A percentile compares a stretch with the other conserved stretches of the same genome.
phyloP scores from a whole-genome alignment of 2,113 vertebrate species.

The Pipa parva region DNA sequence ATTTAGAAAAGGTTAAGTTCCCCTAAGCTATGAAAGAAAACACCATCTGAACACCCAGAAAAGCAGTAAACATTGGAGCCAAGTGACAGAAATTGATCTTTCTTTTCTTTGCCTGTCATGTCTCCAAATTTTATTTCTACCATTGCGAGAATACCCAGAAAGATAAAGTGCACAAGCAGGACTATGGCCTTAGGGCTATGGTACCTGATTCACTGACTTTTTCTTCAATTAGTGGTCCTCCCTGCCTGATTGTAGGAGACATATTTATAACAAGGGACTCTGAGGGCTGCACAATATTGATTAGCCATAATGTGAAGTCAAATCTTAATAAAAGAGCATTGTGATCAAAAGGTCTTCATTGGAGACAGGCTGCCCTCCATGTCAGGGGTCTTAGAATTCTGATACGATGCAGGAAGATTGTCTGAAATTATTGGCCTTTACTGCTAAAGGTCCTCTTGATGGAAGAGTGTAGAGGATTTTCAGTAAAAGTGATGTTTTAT shows the following conservation, averaged over 20 bases:
- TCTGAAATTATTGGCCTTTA: conserved; percentile 49
- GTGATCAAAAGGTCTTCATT: conserved; percentile 86
- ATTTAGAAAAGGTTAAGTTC: conserved; percentile 75
- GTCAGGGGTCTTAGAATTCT: conserved; percentile 68
- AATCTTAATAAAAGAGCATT: conserved; percentile 82
- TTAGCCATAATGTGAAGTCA: conserved; percentile 92
- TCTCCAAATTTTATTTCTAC: conserved; percentile 73
- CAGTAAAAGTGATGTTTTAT: conserved; percentile 73
- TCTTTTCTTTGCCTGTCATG: conserved; percentile 69
- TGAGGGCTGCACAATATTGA: conserved; percentile 81
- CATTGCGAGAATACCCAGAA: conserved; percentile 59
- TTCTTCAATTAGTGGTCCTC: conserved; percentile 91
- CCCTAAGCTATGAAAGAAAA: conserved; percentile 68
- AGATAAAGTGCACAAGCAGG: conserved; percentile 64
- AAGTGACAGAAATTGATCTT: conserved; percentile 79
- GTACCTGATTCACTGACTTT: conserved; percentile 80
- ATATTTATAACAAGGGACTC: conserved; percentile 74
- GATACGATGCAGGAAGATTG: conserved; percentile 68
- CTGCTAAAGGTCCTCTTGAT: conserved; percentile 77
- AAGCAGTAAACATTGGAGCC: conserved; percentile 76
- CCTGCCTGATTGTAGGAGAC: conserved; percentile 73
- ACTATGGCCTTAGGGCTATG: conserved; percentile 79
- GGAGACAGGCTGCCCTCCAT: conserved; percentile 72
- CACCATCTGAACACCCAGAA: conserved; percentile 63
- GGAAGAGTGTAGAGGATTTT: conserved; percentile 78